These are phyloP conservation scores for Apolygus lucorum DNA, from an alignment of 1,140 invertebrate species.

Conservation along the genomic window DNA sequence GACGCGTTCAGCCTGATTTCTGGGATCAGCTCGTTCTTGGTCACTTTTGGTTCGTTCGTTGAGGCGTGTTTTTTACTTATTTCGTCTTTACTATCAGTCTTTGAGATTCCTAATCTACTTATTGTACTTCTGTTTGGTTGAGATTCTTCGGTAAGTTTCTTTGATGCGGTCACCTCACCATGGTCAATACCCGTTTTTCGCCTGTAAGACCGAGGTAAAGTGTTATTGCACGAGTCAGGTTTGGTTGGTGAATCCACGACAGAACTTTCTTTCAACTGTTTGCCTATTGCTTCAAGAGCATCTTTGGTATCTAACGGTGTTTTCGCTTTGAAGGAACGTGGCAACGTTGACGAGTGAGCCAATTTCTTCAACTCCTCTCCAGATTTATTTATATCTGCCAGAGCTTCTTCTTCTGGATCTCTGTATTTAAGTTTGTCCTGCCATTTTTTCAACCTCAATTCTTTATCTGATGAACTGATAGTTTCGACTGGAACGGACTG, in stretches of 20 bases:
- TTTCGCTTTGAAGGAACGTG: slow-evolving; percentile 31
- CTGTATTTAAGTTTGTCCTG: slow-evolving; percentile 48
- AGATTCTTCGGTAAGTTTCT: slow-evolving; percentile 20
- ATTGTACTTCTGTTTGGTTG: slow-evolving; percentile 2
- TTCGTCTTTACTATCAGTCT: slow-evolving; percentile 14
- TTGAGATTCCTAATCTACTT: slow-evolving; percentile 2
- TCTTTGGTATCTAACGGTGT: slow-evolving; percentile 29
- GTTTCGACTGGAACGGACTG: slow-evolving; percentile 41
- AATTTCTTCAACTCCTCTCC: slow-evolving; percentile 42
- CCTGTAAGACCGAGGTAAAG: slow-evolving; percentile 29
- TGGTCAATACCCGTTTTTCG: slow-evolving; percentile 29
- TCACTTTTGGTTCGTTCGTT: not conserved
- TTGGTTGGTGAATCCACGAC: slow-evolving; percentile 6
- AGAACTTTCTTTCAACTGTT: slow-evolving; percentile 27
- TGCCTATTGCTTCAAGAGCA: slow-evolving; percentile 24
- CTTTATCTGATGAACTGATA: slow-evolving; percentile 44
- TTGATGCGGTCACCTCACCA: slow-evolving; percentile 27
- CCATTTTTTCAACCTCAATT: slow-evolving; percentile 52
- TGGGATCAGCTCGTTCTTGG: slow-evolving; percentile 40
- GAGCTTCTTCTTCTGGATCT: slow-evolving; percentile 34
- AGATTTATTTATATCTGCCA: slow-evolving; percentile 41
- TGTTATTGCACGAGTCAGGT: slow-evolving; percentile 19
- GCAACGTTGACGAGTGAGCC: slow-evolving; percentile 33
- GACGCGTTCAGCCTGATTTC: slow-evolving; percentile 40
- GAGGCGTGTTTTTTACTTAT: slow-evolving; percentile 8